Conservation (phyloP, 2,888 invertebrate genomes). For the Hoplodrina ambigua region DNA sequence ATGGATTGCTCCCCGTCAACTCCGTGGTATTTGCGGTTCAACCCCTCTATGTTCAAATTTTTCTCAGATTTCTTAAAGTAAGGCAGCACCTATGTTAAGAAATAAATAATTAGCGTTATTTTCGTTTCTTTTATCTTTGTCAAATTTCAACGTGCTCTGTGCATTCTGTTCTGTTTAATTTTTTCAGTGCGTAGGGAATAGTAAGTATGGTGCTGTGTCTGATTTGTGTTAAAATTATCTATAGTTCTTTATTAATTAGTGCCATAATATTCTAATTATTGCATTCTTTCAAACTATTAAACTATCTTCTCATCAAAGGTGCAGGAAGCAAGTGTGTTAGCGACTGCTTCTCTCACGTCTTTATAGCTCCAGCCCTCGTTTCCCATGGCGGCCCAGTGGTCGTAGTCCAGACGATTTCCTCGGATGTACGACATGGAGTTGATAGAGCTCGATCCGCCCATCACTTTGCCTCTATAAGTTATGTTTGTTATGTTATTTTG, state of each 20-base stretch:
- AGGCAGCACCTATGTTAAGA: conserved; percentile 87
- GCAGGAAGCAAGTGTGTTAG: conserved; percentile 21
- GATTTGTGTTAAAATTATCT: neutral
- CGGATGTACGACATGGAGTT: conserved; percentile 92
- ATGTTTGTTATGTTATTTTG: neutral
- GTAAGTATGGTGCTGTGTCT: neutral
- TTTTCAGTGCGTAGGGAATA: neutral
- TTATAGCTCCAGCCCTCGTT: conserved; percentile 91
- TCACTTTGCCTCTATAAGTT: conserved; percentile 88
- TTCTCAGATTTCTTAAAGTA: conserved; percentile 92
- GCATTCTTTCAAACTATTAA: neutral
- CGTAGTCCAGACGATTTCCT: conserved; percentile 91
- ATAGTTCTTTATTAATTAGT: neutral
- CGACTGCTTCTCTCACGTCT: conserved; percentile 78
- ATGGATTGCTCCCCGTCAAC: conserved; percentile 91
- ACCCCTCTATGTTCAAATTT: conserved; percentile 87
- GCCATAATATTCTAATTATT: neutral
- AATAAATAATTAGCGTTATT: conserved; percentile 6
- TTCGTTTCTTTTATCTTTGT: neutral
- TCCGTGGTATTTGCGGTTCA: conserved; percentile 90
- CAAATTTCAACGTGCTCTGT: neutral
- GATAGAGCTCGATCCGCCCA: conserved; percentile 92
- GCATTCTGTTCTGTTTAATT: neutral
- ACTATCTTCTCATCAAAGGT: neutral
- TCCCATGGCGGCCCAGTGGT: conserved; percentile 91